Conservation (phyloP, 2,888 invertebrate species). For the Acanthococcus lagerstroemiae region DNA sequence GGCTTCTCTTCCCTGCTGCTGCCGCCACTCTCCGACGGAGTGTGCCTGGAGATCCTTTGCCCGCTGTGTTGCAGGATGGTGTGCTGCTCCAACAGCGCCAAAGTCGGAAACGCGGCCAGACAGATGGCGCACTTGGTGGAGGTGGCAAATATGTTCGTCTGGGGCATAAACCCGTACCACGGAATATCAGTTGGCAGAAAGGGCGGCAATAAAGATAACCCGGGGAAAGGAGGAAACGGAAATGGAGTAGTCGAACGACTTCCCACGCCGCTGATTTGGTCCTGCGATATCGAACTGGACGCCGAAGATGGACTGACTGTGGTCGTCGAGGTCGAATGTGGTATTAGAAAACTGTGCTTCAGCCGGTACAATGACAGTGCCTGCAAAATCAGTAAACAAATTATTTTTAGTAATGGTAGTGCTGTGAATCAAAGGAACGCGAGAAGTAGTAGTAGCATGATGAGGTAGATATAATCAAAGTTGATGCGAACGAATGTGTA, state of each 20-base stretch:
- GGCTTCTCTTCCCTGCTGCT: constrained; percentile 62
- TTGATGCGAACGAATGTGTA: no score
- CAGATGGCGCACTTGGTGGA: constrained; percentile 63
- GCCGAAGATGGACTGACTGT: neutral
- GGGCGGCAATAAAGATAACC: constrained; percentile 40
- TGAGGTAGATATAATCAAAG: no score
- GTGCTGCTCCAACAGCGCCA: constrained; percentile 79
- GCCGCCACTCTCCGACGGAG: constrained; percentile 22
- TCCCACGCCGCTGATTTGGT: constrained; percentile 40
- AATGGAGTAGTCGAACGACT: constrained; percentile 49
- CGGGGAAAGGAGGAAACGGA: constrained; percentile 45
- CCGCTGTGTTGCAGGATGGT: constrained; percentile 71
- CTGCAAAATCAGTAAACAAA: neutral
- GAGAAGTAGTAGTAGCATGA: neutral
- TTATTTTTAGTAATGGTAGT: neutral
- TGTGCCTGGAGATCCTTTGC: constrained; percentile 37
- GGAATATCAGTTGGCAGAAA: constrained; percentile 32
- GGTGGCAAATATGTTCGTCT: constrained; percentile 38
- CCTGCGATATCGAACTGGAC: constrained; percentile 9
- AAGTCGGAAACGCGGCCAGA: constrained; percentile 74
- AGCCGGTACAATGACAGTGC: constrained; percentile 3
- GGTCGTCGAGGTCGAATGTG: constrained; percentile 39
- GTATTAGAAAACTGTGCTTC: constrained; percentile 9
- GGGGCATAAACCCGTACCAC: constrained; percentile 43
- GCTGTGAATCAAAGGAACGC: no score